A percentile compares a stretch with the other conserved stretches of the same genome.
These are phyloP conservation scores for Leucosticte australis DNA, from an alignment of 2,113 vertebrate genomes.

Conservation along the genomic window DNA sequence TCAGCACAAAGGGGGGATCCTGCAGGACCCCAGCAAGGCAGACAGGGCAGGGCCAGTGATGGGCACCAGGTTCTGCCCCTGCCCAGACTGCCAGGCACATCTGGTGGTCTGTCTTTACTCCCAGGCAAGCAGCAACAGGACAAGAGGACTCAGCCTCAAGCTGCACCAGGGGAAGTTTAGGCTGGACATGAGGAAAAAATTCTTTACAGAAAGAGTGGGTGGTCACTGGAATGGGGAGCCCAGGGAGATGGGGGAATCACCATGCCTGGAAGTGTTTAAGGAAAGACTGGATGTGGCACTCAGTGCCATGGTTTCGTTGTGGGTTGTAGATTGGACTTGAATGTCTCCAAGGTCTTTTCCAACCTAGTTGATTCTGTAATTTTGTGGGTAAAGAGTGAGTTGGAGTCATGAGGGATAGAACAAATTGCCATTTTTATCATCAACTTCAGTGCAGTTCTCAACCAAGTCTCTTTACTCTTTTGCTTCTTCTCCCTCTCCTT, in stretches of 20 bases:
- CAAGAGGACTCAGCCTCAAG: background rate
- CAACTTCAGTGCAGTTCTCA: background rate
- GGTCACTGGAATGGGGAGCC: background rate
- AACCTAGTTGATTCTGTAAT: no score
- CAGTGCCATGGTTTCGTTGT: background rate
- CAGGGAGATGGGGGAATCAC: background rate
- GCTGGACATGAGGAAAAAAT: background rate
- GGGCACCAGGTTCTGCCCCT: background rate
- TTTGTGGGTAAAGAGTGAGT: background rate
- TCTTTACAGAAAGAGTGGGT: background rate
- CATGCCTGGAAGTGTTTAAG: background rate
- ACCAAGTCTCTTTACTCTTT: background rate
- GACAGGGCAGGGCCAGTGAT: background rate
- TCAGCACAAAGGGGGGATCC: background rate
- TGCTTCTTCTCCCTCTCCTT: background rate
- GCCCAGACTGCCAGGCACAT: rapidly evolving
- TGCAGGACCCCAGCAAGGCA: background rate
- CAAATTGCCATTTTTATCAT: background rate
- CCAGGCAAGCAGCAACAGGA: background rate
- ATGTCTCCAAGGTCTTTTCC: no score
- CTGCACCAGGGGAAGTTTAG: background rate
- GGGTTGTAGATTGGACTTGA: no score
- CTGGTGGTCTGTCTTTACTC: rapidly evolving
- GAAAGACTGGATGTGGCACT: background rate
- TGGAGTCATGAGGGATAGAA: background rate